phyloP scores from a whole-genome alignment of 2,113 vertebrate species.

The Colistium nudipinnis region DNA sequence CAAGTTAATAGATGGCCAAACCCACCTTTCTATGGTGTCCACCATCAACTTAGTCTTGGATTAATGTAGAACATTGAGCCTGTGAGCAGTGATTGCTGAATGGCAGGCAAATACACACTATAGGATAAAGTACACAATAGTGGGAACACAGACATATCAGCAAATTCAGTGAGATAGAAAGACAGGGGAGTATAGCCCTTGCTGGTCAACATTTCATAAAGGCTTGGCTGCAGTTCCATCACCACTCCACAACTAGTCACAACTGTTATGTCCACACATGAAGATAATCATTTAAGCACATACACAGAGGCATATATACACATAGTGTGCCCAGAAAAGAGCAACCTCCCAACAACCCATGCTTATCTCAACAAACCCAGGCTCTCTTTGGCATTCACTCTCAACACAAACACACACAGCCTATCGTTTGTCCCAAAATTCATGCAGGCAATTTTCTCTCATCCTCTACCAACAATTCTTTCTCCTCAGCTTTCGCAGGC shows the following conservation, averaged over 20 bases:
- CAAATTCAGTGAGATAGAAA: conserved; percentile 11
- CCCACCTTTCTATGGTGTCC: conserved; percentile 13
- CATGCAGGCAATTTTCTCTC: conserved; percentile 68
- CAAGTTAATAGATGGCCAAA: conserved; percentile 41
- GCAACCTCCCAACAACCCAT: conserved; percentile 59
- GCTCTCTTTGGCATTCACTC: conserved; percentile 71
- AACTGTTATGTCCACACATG: conserved; percentile 29
- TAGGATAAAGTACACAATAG: conserved; percentile 26
- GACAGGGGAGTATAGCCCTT: conserved; percentile 41
- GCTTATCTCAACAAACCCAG: conserved; percentile 79
- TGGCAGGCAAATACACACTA: conserved; percentile 13
- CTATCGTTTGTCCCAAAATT: conserved; percentile 70
- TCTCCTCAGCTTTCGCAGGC: conserved; percentile 52
- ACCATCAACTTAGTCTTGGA: conserved; percentile 1
- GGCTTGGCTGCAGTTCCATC: conserved; percentile 33
- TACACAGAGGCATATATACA: conserved; percentile 10
- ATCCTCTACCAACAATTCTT: conserved; percentile 70
- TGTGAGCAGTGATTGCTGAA: conserved; percentile 14
- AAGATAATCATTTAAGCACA: conserved; percentile 33
- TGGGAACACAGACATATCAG: conserved; percentile 10
- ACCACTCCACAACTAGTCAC: conserved; percentile 45
- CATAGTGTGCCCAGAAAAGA: conserved; percentile 42
- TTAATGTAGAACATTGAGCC: conserved; percentile 6
- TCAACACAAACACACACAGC: conserved; percentile 33
- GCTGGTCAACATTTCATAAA: conserved; percentile 54